Evolutionary conservation across 2,113 vertebrate species (phyloP).

Genomic region (Gobius niger): DNA sequence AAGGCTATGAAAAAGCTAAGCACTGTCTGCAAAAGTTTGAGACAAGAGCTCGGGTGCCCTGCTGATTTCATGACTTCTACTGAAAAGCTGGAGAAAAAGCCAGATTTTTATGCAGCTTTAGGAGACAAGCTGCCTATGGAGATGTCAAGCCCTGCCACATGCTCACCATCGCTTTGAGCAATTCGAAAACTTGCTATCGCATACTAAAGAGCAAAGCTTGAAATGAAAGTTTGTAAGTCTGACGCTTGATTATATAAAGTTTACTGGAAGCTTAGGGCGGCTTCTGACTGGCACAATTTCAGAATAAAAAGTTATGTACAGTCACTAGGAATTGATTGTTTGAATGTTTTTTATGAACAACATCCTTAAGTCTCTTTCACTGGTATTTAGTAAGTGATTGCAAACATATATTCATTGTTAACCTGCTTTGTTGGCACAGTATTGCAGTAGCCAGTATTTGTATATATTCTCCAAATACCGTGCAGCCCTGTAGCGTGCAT

Average conservation of each 20-base stretch:
- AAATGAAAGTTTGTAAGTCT: background rate
- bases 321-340: no score
- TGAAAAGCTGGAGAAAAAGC: conserved; percentile 32
- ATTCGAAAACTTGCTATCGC: conserved; percentile 5
- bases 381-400: no score
- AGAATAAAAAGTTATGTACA: no score
- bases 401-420: no score
- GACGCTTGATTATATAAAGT: background rate
- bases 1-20: conserved; percentile 18
- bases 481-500: background rate
- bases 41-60: conserved; percentile 14
- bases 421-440: no score
- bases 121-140: conserved; percentile 12
- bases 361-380: no score
- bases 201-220: background rate
- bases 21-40: conserved; percentile 22
- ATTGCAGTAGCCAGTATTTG: no score
- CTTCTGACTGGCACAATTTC: no score
- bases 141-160: conserved; percentile 17
- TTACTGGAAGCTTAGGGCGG: no score
- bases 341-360: no score
- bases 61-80: conserved; percentile 14
- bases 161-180: conserved; percentile 14
- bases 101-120: conserved; percentile 28
- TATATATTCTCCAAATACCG: background rate